These are phyloP conservation scores for Tipula vernalis DNA, from an alignment of 2,888 invertebrate species.

Conservation along the genomic window DNA sequence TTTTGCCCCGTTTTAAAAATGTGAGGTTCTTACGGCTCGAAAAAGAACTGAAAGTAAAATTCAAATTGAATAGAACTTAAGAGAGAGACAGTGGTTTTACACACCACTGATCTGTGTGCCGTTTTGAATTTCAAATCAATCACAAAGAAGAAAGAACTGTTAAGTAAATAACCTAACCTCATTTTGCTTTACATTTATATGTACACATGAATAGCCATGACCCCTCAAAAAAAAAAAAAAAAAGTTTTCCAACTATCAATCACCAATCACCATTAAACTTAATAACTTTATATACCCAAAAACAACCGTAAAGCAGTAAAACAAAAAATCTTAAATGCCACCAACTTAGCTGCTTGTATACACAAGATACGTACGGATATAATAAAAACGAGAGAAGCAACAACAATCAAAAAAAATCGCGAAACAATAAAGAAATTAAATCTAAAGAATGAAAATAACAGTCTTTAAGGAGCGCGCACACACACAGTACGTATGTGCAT, in stretches of 20 bases:
- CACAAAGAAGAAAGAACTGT: not conserved
- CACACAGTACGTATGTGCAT: not conserved
- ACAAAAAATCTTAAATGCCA: not conserved
- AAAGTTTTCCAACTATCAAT: not conserved
- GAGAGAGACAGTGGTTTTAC: no score
- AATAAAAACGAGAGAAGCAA: not conserved
- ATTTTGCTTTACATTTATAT: not conserved
- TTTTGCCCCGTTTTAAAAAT: no score
- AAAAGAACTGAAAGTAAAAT: no score
- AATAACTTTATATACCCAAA: slow-evolving; percentile 4
- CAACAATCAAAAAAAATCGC: not conserved
- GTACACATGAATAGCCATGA: not conserved
- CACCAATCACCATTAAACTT: slow-evolving; percentile 4
- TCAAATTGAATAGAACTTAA: no score
- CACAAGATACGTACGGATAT: not conserved
- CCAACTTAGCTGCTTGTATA: not conserved
- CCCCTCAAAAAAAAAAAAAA: not conserved
- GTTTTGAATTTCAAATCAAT: not conserved
- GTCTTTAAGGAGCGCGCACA: not conserved
- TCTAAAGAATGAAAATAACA: not conserved
- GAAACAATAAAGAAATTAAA: not conserved
- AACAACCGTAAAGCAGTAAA: not conserved
- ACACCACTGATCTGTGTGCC: no score
- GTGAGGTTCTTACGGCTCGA: no score
- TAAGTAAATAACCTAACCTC: not conserved